Evolutionary conservation across 2,888 invertebrate genomes (phyloP).

Genomic region (Mactromeris polynyma): DNA sequence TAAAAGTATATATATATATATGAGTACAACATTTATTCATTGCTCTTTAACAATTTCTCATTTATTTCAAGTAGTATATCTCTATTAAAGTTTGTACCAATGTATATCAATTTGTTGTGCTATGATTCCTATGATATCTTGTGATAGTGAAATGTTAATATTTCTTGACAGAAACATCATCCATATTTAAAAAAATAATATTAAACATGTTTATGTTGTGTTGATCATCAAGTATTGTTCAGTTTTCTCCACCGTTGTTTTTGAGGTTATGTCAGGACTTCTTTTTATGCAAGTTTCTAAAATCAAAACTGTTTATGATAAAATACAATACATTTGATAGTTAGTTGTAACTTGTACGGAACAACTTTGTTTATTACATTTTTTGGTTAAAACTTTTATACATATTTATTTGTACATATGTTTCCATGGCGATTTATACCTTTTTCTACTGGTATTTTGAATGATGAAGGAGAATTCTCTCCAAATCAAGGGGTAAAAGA

Average conservation of each 20-base stretch:
- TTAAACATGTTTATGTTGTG: neutral
- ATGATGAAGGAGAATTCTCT: too few relatives aligned
- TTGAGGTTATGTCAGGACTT: neutral
- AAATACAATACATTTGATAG: neutral
- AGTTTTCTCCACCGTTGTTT: neutral
- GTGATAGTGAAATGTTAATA: too few relatives aligned
- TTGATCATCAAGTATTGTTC: neutral
- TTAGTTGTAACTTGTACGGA: neutral
- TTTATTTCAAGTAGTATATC: too few relatives aligned
- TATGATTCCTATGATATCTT: too few relatives aligned
- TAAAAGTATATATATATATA: too few relatives aligned
- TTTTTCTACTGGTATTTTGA: too few relatives aligned
- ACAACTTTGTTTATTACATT: neutral
- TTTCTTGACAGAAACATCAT: neutral
- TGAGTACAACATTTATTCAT: too few relatives aligned
- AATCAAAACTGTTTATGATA: neutral
- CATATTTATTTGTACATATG: slow-evolving; percentile 12
- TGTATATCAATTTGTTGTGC: too few relatives aligned
- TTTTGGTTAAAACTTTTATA: neutral
- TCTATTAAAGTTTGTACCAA: too few relatives aligned
- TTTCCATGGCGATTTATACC: neutral
- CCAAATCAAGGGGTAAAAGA: too few relatives aligned
- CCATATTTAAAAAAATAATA: neutral
- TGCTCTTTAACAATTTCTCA: too few relatives aligned
- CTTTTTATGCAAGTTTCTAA: neutral